Percentiles rank a stretch among this genome's conserved stretches.
phyloP scores from a whole-genome alignment of 2,888 invertebrate species.

The Pachycephus smyrnensis region DNA sequence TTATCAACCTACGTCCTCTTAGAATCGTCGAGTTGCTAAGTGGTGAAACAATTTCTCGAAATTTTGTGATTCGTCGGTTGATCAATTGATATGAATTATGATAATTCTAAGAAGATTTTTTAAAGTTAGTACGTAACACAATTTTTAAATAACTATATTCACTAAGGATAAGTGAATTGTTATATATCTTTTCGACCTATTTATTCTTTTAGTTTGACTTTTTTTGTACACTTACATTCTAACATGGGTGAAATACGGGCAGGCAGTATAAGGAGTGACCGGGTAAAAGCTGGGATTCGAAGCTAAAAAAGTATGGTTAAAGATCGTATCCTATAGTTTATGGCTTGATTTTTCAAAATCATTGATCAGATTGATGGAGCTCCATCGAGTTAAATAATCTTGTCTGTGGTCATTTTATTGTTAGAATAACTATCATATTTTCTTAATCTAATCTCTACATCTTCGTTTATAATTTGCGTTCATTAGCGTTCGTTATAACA shows the following conservation, averaged over 20 bases:
- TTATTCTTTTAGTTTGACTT: too few relatives aligned
- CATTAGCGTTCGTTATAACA: not conserved
- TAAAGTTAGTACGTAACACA: not conserved
- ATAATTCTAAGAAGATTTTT: not conserved
- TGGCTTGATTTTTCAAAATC: not conserved
- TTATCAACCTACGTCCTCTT: constrained; percentile 12
- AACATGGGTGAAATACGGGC: too few relatives aligned
- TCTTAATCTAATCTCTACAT: not conserved
- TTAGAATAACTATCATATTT: not conserved
- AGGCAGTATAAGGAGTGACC: not conserved
- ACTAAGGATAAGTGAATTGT: too few relatives aligned
- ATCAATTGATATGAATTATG: not conserved
- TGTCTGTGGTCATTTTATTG: not conserved
- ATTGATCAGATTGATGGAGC: not conserved
- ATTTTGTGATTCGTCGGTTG: constrained; percentile 27
- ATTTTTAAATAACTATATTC: not conserved
- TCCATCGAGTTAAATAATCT: not conserved
- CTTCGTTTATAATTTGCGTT: not conserved
- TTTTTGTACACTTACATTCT: too few relatives aligned
- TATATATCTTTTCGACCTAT: too few relatives aligned
- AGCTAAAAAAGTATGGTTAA: not conserved
- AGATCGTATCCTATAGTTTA: not conserved
- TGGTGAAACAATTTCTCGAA: constrained; percentile 27
- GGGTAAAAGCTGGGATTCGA: not conserved
- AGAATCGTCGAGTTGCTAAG: constrained; percentile 28